Conservation (phyloP, 2,797 vertebrate species). For the Malacoraja senta region DNA sequence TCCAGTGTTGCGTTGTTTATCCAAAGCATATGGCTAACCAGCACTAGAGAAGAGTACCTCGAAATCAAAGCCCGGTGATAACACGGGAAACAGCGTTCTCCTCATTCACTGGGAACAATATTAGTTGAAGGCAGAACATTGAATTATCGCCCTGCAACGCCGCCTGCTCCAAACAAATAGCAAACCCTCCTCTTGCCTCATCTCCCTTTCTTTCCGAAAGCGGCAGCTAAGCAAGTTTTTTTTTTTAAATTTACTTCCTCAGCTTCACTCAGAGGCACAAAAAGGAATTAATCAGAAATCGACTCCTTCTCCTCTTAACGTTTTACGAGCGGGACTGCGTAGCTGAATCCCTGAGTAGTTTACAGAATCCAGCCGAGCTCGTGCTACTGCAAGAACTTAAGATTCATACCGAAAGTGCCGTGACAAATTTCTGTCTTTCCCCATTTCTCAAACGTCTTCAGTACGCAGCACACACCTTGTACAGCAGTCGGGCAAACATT, state of each 20-base stretch:
- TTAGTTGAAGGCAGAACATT: background rate
- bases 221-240: background rate
- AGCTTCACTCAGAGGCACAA: background rate
- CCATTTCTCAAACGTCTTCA: slow-evolving; percentile 58
- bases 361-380: slow-evolving; percentile 7
- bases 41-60: background rate
- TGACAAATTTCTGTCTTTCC: slow-evolving; percentile 81
- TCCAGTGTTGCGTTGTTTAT: background rate
- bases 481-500: slow-evolving; percentile 34
- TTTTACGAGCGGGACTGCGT: background rate
- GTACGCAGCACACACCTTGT: slow-evolving; percentile 36
- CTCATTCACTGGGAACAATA: background rate
- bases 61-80: background rate
- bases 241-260: background rate
- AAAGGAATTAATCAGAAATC: background rate
- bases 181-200: no score
- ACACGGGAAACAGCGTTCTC: background rate
- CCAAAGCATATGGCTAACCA: background rate
- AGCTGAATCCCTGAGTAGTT: background rate
- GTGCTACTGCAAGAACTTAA: slow-evolving; percentile 34
- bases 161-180: background rate
- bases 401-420: slow-evolving; percentile 82
- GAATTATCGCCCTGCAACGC: background rate
- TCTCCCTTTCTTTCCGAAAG: background rate
- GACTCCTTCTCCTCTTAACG: background rate